Base-by-base conservation (phyloP, 2,888 invertebrate genomes). In the Acheta domesticus region DNA sequence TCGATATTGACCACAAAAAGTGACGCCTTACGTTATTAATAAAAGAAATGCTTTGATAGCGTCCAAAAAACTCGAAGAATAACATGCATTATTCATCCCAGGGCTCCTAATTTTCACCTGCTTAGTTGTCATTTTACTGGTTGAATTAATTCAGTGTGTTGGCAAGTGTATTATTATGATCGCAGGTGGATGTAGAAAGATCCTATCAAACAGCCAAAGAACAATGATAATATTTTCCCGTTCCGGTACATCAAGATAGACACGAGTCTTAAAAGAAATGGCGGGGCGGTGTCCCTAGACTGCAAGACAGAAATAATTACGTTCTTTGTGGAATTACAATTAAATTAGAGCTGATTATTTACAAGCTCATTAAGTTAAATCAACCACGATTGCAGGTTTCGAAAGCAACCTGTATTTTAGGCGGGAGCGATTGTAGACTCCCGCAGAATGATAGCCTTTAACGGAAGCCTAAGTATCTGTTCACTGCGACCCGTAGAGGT, bases 141-240 rank as follows among this genome's bases (percentile, higher is more conserved):
- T 62, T n/a, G n/a, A 62, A 62, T 62, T 62, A 62, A 62, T 62
- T 62, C 62, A 62, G 16, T 62, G n/a, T 62, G 62, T 62, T n/a
- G 14, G 62, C n/a, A 62, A 62, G 62, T n/a, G 62, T 62, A 62
- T 62, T 62, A 62, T 62, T 62, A 62, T n/a, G 62, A 19, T 62
- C 62, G 62, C 62, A 62, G 62, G 62, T 62, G 62, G 62, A 62
- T 62, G 62, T 19, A 62, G n/a, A 12, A n/a, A 62, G 62, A 62
- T 62, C 62, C 16, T 62, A 62, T 62, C 62, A 62, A 62, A 62
- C 62, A 62, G 14, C 62, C 62, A 62, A 62, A 62, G 62, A 62
- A 62, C 62, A 62, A 62, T 62, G 62, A 62, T 62, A 62, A 62
- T 62, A 62, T 62, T 62, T 62, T 62, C 36, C n/a, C 62, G 62